Evolutionary conservation across 2,888 invertebrate genomes (phyloP).

Genomic region (Anthrax anthrax): DNA sequence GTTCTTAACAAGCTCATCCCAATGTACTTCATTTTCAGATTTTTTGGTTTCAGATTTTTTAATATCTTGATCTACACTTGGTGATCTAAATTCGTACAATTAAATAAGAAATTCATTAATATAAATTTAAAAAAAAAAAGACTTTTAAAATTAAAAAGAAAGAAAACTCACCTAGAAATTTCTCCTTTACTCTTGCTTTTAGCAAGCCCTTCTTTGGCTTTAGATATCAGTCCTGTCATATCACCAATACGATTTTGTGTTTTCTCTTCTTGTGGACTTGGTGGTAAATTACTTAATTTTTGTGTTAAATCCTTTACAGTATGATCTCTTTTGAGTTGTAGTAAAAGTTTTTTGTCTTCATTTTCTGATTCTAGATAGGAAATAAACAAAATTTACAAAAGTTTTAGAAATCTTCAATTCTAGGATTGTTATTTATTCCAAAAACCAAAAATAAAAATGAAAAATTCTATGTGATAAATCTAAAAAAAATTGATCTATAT

Average conservation of each 20-base stretch:
- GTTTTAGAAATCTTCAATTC: too few species aligned
- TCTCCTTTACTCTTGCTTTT: conserved; percentile 70
- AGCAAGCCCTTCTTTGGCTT: conserved; percentile 83
- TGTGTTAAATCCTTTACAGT: conserved; percentile 82
- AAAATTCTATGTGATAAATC: too few species aligned
- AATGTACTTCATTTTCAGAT: conserved; percentile 86
- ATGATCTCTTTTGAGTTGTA: conserved; percentile 64
- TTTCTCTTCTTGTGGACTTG: conserved; percentile 43
- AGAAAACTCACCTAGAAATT: conserved; percentile 33
- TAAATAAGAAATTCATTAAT: conserved; percentile 12
- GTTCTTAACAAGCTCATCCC: conserved; percentile 79
- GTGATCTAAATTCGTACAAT: too few species aligned
- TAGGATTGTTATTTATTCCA: too few species aligned
- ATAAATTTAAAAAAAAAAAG: neutral
- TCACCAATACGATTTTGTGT: conserved; percentile 54
- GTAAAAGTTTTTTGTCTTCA: conserved; percentile 45
- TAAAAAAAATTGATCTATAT: too few species aligned
- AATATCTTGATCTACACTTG: conserved; percentile 57
- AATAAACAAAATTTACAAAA: neutral
- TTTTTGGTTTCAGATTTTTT: conserved; percentile 61
- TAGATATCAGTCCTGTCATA: conserved; percentile 80
- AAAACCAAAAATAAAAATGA: too few species aligned
- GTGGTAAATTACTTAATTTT: conserved; percentile 56
- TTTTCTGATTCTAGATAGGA: conserved; percentile 37
- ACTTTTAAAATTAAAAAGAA: neutral